These are phyloP conservation scores for Cryptops parisi DNA, from an alignment of 2,888 invertebrate species.

Conservation along the genomic window DNA sequence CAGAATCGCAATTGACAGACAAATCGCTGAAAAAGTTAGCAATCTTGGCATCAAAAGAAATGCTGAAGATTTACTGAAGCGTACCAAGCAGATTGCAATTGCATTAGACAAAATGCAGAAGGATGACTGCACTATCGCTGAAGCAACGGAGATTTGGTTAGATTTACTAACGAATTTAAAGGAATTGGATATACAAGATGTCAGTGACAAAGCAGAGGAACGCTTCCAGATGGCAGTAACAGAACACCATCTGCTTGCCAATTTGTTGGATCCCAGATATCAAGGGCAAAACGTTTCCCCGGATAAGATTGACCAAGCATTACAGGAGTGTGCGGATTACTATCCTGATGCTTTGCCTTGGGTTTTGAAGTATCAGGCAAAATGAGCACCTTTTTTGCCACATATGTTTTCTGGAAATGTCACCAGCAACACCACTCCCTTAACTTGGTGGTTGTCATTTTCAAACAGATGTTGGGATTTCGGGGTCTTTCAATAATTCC, in stretches of 20 bases:
- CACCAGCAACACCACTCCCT: no score
- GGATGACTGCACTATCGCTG: background rate
- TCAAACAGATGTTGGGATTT: no score
- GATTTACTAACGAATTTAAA: background rate
- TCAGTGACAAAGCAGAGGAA: background rate
- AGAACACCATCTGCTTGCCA: background rate
- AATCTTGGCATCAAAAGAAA: background rate
- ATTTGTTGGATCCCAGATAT: background rate
- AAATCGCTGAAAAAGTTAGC: background rate
- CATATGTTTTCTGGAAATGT: no score
- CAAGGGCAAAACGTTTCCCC: no score
- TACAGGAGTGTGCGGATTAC: no score
- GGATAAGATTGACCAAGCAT: no score
- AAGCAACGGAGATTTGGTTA: background rate
- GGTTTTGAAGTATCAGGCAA: no score
- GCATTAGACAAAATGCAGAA: background rate
- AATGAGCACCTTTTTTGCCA: no score
- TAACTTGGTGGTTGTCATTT: no score
- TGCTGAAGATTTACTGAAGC: background rate
- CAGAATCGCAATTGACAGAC: background rate
- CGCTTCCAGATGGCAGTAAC: background rate
- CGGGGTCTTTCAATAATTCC: no score
- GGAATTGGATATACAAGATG: background rate
- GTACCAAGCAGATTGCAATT: background rate
- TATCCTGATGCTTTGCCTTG: no score